Conservation (phyloP, 2,113 vertebrate species). For the rat (Rattus norvegicus) region DNA sequence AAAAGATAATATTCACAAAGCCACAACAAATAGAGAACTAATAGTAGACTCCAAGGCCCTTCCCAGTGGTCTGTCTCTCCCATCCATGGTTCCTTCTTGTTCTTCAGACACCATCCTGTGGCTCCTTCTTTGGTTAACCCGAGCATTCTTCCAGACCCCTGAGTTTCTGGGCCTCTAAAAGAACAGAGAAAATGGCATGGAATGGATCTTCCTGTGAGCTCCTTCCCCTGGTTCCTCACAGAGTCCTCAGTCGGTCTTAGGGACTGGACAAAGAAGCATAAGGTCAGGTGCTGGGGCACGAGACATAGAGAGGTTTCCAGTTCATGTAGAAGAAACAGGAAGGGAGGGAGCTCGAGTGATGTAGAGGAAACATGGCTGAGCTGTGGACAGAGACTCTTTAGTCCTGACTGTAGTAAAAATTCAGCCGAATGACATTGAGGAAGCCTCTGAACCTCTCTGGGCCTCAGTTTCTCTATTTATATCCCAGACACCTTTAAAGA, state of each 20-base stretch:
- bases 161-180: not conserved
- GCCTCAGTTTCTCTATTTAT: not conserved
- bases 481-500: not conserved
- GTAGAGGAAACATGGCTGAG: not conserved
- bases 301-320: not conserved
- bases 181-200: not conserved
- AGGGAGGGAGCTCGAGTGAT: not conserved
- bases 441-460: not conserved
- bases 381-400: not conserved
- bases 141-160: not conserved
- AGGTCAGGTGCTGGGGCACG: not conserved
- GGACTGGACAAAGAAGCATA: not conserved
- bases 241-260: not conserved
- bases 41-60: not conserved
- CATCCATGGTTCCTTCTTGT: not conserved
- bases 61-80: not conserved
- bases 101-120: rapidly evolving
- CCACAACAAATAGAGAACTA: not conserved
- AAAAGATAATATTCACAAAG: not conserved
- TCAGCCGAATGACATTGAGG: not conserved
- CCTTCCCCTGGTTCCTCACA: not conserved
- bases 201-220: not conserved
- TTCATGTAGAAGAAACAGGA: not conserved
- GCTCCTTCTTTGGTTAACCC: not conserved
- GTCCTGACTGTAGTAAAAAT: not conserved